Base-by-base conservation (phyloP, 1,140 invertebrate species). In the Dryas iulia region DNA sequence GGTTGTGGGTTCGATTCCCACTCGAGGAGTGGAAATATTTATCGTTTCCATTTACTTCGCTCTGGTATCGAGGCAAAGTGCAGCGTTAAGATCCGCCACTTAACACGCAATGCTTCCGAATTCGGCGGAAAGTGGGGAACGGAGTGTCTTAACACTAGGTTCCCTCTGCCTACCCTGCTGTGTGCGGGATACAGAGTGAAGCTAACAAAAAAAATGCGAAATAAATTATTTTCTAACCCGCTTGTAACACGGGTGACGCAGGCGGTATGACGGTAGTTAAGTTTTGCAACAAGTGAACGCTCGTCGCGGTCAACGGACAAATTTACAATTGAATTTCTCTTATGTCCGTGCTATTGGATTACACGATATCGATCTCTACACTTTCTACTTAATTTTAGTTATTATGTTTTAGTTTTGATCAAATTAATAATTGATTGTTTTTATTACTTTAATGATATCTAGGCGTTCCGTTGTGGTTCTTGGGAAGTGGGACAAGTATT, bases 321-420 rank as follows among this genome's bases (percentile, higher is more conserved):
- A 59, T 66, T 66, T 66, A 66, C 56, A 66, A 66, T 59, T 52
- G 56, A 39, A 59, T 66, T 66, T 66, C 64, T 59, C 56, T 47
- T 59, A 5, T 52, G 24, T 7, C 23, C 5, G 1, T 24, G 23
- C 6, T 53, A 56, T 56, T 56, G 53, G 39, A 21, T 47, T 47
- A 47, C 39, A 47, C 10, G 39, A 47, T 47, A 47, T 47, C 39
- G 39, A 47, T 47, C 18, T 21, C 39, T 18, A 25, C 25, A 56
- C 53, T 56, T 56, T 56, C 53, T 56, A 56, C 12, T 56, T 25
- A 4, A 56, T 56, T 25, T 56, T 6, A 8, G 24, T 56, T 47
- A 18, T 31, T 31, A 47, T 10, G 10, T 25, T 25, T 25, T 18
- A 6, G 4, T 56, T 26, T n/a, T 23, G 10, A 4, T 56, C 3